A percentile compares a stretch with the other conserved stretches of the same genome.
Evolutionary conservation across 2,797 vertebrate genomes (phyloP).

Genomic region (Urosaurus nigricauda): DNA sequence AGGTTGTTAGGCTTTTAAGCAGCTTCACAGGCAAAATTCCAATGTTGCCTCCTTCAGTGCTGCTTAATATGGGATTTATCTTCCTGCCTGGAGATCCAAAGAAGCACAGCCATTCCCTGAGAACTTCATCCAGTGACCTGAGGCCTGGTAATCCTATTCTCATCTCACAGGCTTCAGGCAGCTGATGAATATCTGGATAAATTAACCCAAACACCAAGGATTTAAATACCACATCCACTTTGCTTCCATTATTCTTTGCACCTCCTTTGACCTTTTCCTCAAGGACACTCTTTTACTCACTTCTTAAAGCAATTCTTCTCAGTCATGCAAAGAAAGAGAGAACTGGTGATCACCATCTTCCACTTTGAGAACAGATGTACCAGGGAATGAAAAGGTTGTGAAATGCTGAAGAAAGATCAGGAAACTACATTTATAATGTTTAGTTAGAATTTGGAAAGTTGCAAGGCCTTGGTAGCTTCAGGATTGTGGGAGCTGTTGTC

Average conservation of each 20-base stretch:
- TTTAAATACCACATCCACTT: not conserved
- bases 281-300: not conserved
- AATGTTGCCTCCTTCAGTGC: no score
- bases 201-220: not conserved
- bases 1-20: no score
- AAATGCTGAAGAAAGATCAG: not conserved
- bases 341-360: no score
- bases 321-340: no score
- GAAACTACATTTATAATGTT: not conserved
- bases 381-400: not conserved
- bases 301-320: not conserved
- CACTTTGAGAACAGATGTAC: no score
- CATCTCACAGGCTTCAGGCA: not conserved
- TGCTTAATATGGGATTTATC: no score
- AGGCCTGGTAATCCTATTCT: not conserved
- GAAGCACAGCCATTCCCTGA: not conserved
- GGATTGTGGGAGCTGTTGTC: not conserved
- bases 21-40: no score
- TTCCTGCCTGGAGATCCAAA: no score
- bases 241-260: not conserved
- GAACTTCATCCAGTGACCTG: not conserved
- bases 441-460: not conserved
- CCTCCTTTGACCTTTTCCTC: not conserved
- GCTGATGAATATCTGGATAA: not conserved
- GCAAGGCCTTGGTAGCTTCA: no score